Conservation (phyloP, 2,888 invertebrate genomes). For the Ophioninae sp. region DNA sequence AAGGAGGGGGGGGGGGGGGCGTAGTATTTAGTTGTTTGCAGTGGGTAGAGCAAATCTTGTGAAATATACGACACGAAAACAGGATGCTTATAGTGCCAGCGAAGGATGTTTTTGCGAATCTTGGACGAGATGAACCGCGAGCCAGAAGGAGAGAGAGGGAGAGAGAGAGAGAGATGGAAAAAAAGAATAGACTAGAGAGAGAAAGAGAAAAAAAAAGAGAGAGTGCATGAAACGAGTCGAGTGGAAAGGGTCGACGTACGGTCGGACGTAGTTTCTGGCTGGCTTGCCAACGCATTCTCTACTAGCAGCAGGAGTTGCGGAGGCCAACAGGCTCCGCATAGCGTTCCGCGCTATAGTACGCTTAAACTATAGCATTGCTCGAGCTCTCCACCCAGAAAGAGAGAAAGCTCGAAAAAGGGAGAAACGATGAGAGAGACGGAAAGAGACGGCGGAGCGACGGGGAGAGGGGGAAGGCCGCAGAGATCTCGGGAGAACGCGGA, state of each 20-base stretch:
- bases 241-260: constrained; percentile 62
- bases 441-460: no score
- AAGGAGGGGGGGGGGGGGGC: constrained; percentile 1
- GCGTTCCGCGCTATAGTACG: constrained; percentile 9
- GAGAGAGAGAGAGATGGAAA: constrained; percentile 45
- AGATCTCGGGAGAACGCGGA: constrained; percentile 59
- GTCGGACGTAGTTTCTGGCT: constrained; percentile 58
- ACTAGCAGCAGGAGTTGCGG: constrained; percentile 46
- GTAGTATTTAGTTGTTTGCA: constrained; percentile 49
- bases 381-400: constrained; percentile 20
- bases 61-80: constrained; percentile 56
- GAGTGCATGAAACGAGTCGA: constrained; percentile 51
- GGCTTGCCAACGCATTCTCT: constrained; percentile 60
- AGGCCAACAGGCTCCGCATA: constrained; percentile 53
- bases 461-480: neutral
- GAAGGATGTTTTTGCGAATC: constrained; percentile 61
- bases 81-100: constrained; percentile 58
- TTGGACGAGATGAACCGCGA: constrained; percentile 42
- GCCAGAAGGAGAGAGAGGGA: constrained; percentile 17
- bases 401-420: neutral
- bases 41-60: constrained; percentile 38
- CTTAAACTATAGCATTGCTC: constrained; percentile 31
- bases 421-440: neutral
- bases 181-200: constrained; percentile 41
- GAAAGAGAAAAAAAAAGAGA: constrained; percentile 36